Evolutionary conservation across 2,113 vertebrate species (phyloP).

Genomic region (Thalassarche chlororhynchos): DNA sequence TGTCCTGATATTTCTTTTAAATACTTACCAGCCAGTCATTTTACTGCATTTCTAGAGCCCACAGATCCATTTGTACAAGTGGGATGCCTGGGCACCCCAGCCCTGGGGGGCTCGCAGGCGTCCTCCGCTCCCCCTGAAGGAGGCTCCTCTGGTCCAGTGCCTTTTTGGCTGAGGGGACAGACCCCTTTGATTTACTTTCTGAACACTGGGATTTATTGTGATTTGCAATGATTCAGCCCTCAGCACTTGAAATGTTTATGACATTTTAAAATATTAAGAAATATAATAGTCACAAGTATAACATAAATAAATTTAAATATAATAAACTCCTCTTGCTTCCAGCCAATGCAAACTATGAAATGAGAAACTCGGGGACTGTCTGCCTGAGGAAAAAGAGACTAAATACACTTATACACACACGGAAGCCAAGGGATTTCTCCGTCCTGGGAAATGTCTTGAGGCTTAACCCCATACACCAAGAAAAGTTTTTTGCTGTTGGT

Average conservation of each 20-base stretch:
- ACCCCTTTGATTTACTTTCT: neutral
- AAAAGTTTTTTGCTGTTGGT: neutral
- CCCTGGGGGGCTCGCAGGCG: neutral
- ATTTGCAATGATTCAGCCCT: neutral
- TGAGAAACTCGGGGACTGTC: neutral
- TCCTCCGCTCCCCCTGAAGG: neutral
- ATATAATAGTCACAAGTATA: constrained; percentile 12
- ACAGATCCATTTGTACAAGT: neutral
- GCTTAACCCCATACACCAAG: neutral
- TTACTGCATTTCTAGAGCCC: neutral
- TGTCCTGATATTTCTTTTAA: neutral
- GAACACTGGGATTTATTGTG: neutral
- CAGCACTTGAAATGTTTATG: constrained; percentile 9
- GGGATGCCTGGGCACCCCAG: neutral
- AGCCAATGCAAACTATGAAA: neutral
- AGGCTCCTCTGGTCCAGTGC: neutral
- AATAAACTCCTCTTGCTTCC: neutral
- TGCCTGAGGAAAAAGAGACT: neutral
- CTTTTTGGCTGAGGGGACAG: neutral
- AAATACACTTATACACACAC: neutral
- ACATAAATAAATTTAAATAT: constrained; percentile 22
- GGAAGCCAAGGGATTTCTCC: neutral
- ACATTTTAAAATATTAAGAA: constrained; percentile 40
- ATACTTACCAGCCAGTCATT: neutral
- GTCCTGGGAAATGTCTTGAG: neutral